phyloP scores from a whole-genome alignment of 2,113 vertebrate species.

The Phalacrocorax carbo region DNA sequence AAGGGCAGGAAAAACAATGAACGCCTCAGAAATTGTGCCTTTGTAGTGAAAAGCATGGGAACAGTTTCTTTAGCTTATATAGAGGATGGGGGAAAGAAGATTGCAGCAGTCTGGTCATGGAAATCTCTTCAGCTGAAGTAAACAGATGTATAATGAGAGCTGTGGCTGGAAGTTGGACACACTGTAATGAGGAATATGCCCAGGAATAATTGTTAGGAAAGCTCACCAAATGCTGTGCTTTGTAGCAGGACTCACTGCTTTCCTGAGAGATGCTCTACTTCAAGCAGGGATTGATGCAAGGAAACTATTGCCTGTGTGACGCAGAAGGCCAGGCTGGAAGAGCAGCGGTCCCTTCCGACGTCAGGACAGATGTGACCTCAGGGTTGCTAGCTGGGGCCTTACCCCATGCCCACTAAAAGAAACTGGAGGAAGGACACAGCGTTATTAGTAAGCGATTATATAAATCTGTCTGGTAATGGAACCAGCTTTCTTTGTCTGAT shows the following conservation, averaged over 20 bases:
- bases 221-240: not conserved
- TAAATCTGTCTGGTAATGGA: constrained; percentile 66
- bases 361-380: not conserved
- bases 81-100: not conserved
- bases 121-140: not conserved
- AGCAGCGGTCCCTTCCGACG: accelerated
- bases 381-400: not conserved
- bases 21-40: not conserved
- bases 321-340: not conserved
- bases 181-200: not conserved
- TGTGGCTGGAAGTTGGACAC: not conserved
- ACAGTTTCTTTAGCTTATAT: not conserved
- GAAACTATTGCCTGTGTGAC: not conserved
- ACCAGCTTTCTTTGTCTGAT: constrained; percentile 78
- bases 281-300: not conserved
- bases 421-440: not conserved
- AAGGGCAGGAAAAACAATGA: not conserved
- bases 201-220: not conserved
- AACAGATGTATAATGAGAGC: not conserved
- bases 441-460: constrained; percentile 62
- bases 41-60: not conserved
- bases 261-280: not conserved
- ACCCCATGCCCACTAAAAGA: not conserved
- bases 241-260: not conserved
- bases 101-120: not conserved